Base-by-base conservation (phyloP, 2,797 vertebrate genomes). In the Petrocephalus schoutedeni region DNA sequence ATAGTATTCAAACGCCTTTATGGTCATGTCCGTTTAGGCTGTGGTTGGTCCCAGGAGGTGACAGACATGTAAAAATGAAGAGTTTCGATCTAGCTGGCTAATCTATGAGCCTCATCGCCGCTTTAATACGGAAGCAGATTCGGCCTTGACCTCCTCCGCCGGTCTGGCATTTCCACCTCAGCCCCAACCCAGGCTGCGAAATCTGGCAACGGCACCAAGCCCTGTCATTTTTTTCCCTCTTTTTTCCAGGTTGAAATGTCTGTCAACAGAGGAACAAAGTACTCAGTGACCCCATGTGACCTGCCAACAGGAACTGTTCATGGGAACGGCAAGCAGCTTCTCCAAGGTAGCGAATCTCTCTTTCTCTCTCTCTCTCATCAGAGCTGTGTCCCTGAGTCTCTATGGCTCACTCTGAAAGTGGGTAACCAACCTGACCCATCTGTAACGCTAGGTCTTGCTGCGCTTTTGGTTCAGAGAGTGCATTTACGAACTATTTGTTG, bases 201-300 rank as follows among this genome's bases (percentile, higher is more conserved):
- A 86, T 57, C 83, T 57, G 51, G 53, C 21, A 54, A 57, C 21
- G 23, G 51, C 51, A 56, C 28, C 53, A 59, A 21, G 16, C 28
- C 16, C 16, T 86, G 85, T 86, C 85, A 58, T 58, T 59, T 86
- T 59, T 80, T 83, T 84, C 0, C 51, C 49, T 54, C 32, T 32
- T 74, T 54, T 84, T 84, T 51, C n/a, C 82, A 84, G 82, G 82
- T 84, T 86, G 85, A 59, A 57, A 86, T 86, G 56, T 56, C 56
- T 58, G 85, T 59, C 85, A 86, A 86, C 85, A 86, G 58, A 87
- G 58, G 87, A 85, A 89, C 64, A 85, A 83, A 86, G 80, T 67
- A 67, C 23, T 58, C 54, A 41, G 54, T 58, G 85, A 86, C 85
- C 85, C 85, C 85, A 56, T 56, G 86, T 74, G 67, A 59, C 85